Evolutionary conservation across 2,888 invertebrate species (phyloP).

Genomic region (Drosophila bunnanda): DNA sequence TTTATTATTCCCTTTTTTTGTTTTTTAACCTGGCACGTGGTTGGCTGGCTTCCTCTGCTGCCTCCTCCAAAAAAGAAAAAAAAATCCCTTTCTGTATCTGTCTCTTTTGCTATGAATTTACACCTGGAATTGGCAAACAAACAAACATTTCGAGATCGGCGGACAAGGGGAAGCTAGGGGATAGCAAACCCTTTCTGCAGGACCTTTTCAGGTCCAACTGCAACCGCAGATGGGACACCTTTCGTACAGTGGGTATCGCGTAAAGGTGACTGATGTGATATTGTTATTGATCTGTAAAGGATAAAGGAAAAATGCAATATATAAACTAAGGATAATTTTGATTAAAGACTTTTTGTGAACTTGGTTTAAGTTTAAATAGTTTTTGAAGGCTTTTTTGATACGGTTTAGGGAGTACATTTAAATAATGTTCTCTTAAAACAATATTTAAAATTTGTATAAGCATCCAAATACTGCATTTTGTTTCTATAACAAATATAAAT

Average conservation of each 20-base stretch:
- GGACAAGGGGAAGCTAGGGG: conserved; percentile 13
- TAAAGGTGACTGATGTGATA: background rate
- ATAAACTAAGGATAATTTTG: background rate
- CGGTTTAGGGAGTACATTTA: background rate
- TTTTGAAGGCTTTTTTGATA: background rate
- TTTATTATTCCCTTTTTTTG: background rate
- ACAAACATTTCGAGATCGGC: conserved; percentile 36
- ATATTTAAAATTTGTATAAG: background rate
- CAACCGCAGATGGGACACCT: conserved; percentile 72
- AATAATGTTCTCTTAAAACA: background rate
- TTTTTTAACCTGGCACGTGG: conserved; percentile 64
- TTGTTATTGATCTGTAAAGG: background rate
- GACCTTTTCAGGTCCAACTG: conserved; percentile 48
- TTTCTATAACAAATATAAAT: background rate
- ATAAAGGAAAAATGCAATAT: background rate
- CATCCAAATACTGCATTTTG: background rate
- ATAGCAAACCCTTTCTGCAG: conserved; percentile 60
- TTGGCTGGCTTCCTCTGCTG: conserved; percentile 42
- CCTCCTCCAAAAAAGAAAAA: background rate
- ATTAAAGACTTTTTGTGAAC: background rate
- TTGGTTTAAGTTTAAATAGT: background rate
- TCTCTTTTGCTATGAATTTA: conserved; percentile 65
- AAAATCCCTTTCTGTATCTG: conserved; percentile 36
- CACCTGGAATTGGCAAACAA: conserved; percentile 82
- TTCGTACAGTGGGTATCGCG: conserved; percentile 24